phyloP scores from a whole-genome alignment of 2,113 vertebrate species.

The Amazona vittata region DNA sequence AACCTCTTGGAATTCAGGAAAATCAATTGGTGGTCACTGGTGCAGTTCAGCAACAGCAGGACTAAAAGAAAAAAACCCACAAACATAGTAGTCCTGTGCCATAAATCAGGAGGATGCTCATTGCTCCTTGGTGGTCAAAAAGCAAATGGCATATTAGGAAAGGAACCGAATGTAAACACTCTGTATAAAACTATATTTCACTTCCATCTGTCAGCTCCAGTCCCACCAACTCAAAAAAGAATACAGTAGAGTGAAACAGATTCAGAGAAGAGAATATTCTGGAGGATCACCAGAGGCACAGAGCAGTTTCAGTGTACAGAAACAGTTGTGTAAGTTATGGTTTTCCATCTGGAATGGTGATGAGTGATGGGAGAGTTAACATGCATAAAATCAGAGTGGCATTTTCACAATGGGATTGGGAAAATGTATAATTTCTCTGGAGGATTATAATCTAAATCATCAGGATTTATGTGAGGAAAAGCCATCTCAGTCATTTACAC shows the following conservation, averaged over 20 bases:
- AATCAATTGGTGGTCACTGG: not conserved
- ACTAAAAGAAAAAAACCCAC: not conserved
- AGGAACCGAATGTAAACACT: not conserved
- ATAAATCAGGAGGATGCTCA: not conserved
- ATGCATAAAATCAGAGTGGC: too few relatives aligned
- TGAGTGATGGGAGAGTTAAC: not conserved
- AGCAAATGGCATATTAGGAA: not conserved
- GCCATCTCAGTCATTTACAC: not conserved
- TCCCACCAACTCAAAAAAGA: not conserved
- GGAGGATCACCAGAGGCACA: not conserved
- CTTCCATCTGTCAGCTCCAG: not conserved
- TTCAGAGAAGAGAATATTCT: not conserved
- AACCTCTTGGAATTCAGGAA: not conserved
- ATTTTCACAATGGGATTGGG: not conserved
- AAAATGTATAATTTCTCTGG: not conserved
- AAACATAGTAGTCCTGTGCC: not conserved
- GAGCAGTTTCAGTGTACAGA: not conserved
- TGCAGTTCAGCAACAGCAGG: not conserved
- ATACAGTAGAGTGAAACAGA: not conserved
- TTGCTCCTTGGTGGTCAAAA: not conserved
- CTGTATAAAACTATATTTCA: not conserved
- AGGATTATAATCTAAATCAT: not conserved
- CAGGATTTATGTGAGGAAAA: not conserved
- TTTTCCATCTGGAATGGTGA: not conserved
- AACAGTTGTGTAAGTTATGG: not conserved